Evolutionary conservation across 2,888 invertebrate species (phyloP), one percentile per base, ranked within the genome.

Genomic region (Cactoblastis cactorum): DNA sequence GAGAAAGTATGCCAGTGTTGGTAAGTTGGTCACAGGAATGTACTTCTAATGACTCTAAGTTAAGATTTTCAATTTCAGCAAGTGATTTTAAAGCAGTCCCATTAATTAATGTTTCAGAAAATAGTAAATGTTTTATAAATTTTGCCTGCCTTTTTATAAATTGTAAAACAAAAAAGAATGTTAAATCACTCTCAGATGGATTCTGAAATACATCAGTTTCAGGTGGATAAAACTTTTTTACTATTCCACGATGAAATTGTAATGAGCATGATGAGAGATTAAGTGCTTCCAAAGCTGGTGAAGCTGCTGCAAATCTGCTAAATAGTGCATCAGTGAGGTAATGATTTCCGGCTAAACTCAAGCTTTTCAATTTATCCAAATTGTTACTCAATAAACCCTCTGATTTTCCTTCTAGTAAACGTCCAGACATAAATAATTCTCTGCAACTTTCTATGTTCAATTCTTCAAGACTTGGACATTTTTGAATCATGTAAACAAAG

Each of bases 271-370:
- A 92, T 22, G 93, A 92, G 54, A 95, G 80, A 65, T 93, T 92
- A 0, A 95, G 74, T 12, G 91, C 84, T 54, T 92, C 88, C 14
- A 95, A 69, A 51, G 88, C 83, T 38, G 92, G 91, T 56, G 93
- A 91, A 9, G 92, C 85, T 5, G 90, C 81, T 1, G 92, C 86
- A 65, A 95, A 89, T 63, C 94, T 91, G 63, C 92, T 90, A 48
- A 95, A 92, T 9, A 94, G 85, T n/a, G 93, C 92, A 88, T 95
- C 95, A 1, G 94, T 94, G 33, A 95, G 80, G 72, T 94, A 94
- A 57, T 94, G 91, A 68, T 95, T 94, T 34, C 92, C 91, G 15
- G 92, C 90, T 51, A 95, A 74, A 51, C 92, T 93, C 18, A 95
- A 77, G 49, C 83, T 82, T 54, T 83, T 90, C 9, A 95, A 78